Percentiles rank a stretch among this genome's conserved stretches.
phyloP scores from a whole-genome alignment of 2,797 vertebrate genomes.

The Urosaurus nigricauda region DNA sequence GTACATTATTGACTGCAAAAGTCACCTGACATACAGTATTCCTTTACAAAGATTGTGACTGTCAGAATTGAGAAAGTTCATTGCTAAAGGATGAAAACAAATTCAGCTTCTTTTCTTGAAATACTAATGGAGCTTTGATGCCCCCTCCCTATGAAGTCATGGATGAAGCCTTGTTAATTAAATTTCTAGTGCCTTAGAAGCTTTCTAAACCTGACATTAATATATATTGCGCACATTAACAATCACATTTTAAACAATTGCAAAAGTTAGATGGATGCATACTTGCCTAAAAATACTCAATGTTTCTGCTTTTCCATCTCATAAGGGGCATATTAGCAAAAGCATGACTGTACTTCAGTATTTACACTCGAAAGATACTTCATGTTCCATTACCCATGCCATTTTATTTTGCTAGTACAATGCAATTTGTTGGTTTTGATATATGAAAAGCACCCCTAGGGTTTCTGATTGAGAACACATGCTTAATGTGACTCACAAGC shows the following conservation, averaged over 20 bases:
- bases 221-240: not conserved
- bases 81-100: constrained; percentile 41
- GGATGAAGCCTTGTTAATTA: not conserved
- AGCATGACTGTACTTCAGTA: not conserved
- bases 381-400: not conserved
- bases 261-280: not conserved
- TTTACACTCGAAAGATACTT: no score
- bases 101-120: not conserved
- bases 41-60: constrained; percentile 53
- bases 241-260: not conserved
- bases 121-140: not conserved
- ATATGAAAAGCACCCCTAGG: not conserved
- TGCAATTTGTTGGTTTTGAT: not conserved
- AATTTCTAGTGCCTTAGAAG: not conserved
- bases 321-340: not conserved
- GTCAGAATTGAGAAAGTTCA: constrained; percentile 39
- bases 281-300: not conserved
- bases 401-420: not conserved
- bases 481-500: not conserved
- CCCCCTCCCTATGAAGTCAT: constrained; percentile 10
- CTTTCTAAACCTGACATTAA: not conserved
- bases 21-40: constrained; percentile 49
- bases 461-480: not conserved
- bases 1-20: constrained; percentile 52
- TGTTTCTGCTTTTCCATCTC: not conserved